Conservation (phyloP, 2,888 invertebrate species). For the Prosopocoilus inquinatus region DNA sequence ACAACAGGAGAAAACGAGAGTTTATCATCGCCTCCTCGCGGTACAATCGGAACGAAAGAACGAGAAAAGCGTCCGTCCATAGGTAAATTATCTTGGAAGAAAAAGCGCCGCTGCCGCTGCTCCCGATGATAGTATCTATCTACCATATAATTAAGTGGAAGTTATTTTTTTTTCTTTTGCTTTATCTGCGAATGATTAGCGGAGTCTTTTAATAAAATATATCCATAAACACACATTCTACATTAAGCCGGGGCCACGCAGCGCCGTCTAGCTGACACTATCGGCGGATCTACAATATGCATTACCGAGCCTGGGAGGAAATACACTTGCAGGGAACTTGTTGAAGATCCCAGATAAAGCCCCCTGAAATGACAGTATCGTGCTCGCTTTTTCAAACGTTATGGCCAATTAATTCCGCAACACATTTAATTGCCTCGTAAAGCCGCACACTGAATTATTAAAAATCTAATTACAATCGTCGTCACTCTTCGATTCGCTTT, state of each 20-base stretch:
- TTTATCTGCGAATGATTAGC: constrained; percentile 35
- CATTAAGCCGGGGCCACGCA: constrained; percentile 32
- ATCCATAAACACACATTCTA: constrained; percentile 38
- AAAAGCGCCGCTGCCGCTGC: too few species aligned
- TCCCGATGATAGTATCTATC: constrained; percentile 26
- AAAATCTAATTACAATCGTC: constrained; percentile 19
- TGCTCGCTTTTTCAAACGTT: constrained; percentile 26
- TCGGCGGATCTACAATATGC: constrained; percentile 36
- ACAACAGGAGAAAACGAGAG: neutral
- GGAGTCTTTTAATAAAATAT: constrained; percentile 35
- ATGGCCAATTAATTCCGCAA: constrained; percentile 31
- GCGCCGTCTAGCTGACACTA: constrained; percentile 35
- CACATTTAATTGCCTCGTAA: constrained; percentile 21
- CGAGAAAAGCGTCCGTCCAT: neutral
- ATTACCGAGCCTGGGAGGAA: constrained; percentile 43
- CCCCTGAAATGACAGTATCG: constrained; percentile 28
- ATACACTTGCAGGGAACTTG: constrained; percentile 44
- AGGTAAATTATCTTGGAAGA: constrained; percentile 13
- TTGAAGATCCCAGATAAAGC: constrained; percentile 41
- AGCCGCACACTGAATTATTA: constrained; percentile 18
- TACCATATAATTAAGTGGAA: constrained; percentile 32
- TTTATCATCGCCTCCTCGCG: neutral
- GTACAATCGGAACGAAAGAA: neutral
- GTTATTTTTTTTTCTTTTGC: constrained; percentile 31
- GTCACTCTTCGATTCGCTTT: neutral